These are phyloP conservation scores for Pedionomus torquatus DNA, from an alignment of 2,113 vertebrate species.

Conservation along the genomic window DNA sequence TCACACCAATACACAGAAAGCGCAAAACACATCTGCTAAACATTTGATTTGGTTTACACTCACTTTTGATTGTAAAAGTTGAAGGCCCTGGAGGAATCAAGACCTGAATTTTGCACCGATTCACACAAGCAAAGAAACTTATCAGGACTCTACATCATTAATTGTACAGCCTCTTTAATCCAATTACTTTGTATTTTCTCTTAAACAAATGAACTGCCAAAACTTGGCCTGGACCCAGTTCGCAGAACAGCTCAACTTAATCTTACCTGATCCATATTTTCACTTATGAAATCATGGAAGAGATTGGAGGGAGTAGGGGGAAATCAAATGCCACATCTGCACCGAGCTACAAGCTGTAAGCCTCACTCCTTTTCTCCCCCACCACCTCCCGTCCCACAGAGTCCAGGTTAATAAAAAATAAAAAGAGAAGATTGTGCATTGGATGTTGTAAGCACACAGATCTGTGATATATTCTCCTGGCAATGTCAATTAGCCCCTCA, in stretches of 20 bases:
- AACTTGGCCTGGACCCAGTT: constrained; percentile 9
- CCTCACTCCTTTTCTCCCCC: not conserved
- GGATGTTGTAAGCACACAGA: not conserved
- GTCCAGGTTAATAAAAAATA: not conserved
- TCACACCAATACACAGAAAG: not conserved
- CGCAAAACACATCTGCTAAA: not conserved
- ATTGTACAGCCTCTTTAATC: not conserved
- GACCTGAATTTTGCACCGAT: not conserved
- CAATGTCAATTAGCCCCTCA: constrained; percentile 1
- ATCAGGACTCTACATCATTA: not conserved
- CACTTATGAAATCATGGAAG: not conserved
- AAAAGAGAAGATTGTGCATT: not conserved
- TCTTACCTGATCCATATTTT: not conserved
- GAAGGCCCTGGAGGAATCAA: not conserved
- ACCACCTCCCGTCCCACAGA: not conserved
- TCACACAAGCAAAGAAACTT: not conserved
- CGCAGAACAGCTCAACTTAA: not conserved
- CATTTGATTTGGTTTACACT: not conserved
- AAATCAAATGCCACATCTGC: not conserved
- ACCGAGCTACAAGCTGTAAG: not conserved
- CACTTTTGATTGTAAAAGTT: not conserved
- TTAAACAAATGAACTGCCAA: constrained; percentile 30
- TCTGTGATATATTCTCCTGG: not conserved
- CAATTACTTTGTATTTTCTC: constrained; percentile 41
- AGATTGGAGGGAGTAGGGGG: not conserved